Percentiles rank a stretch among this genome's conserved stretches.
These are phyloP conservation scores for Chrysomela aeneicollis DNA, from an alignment of 2,888 invertebrate species.

Conservation along the genomic window DNA sequence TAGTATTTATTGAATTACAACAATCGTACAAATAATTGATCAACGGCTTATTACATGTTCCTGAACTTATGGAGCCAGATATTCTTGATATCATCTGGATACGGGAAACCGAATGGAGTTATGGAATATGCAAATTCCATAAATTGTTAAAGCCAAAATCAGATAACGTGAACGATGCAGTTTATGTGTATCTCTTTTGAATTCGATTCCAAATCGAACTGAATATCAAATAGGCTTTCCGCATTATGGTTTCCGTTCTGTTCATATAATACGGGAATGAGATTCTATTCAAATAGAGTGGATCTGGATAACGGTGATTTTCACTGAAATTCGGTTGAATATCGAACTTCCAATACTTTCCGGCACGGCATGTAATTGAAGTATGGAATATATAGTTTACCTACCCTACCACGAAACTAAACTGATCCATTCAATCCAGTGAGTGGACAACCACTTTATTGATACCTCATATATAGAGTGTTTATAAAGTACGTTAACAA, in stretches of 20 bases:
- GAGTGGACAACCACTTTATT: no score
- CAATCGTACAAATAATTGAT: no score
- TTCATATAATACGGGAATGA: slow-evolving; percentile 23
- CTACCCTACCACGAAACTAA: no score
- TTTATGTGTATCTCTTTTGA: slow-evolving; percentile 14
- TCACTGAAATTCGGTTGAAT: neutral
- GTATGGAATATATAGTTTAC: no score
- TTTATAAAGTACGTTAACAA: no score
- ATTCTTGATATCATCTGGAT: neutral
- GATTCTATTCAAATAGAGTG: slow-evolving; percentile 16
- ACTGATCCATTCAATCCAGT: no score
- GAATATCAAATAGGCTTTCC: slow-evolving; percentile 12
- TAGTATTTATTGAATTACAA: no score
- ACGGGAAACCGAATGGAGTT: neutral
- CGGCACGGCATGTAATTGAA: neutral
- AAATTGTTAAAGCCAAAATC: neutral
- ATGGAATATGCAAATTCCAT: neutral
- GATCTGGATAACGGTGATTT: neutral
- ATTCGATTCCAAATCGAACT: slow-evolving; percentile 18
- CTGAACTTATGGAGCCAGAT: neutral
- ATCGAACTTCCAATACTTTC: neutral
- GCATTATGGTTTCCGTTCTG: slow-evolving; percentile 20
- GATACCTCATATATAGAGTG: no score
- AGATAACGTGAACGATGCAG: slow-evolving; percentile 3
- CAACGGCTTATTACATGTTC: neutral